Percentiles rank a stretch among this genome's conserved stretches.
These are phyloP conservation scores for Brachionus paranguensis DNA, from an alignment of 1,140 invertebrate species.

Conservation along the genomic window DNA sequence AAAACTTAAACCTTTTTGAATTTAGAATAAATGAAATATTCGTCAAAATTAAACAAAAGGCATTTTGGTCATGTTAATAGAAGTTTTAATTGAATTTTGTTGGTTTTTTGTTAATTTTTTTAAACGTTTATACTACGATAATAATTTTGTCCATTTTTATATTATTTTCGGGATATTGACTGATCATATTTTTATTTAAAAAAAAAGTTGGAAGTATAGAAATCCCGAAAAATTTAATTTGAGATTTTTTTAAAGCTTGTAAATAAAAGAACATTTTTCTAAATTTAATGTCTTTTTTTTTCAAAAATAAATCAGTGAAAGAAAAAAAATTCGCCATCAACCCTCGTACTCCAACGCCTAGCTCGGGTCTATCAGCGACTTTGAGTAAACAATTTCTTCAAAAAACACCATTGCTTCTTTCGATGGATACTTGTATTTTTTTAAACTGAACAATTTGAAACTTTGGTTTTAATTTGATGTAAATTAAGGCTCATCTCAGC, in stretches of 20 bases:
- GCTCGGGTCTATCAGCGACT: not conserved
- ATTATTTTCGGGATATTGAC: not conserved
- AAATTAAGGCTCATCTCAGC: not conserved
- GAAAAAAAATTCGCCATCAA: not conserved
- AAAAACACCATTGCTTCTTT: not conserved
- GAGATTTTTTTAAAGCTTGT: not conserved
- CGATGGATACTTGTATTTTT: not conserved
- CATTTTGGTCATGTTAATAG: not conserved
- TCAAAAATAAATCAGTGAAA: not conserved
- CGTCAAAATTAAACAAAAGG: constrained; percentile 15
- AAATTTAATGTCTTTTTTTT: not conserved
- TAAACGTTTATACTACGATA: not conserved
- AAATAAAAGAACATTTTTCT: not conserved
- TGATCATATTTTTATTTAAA: not conserved
- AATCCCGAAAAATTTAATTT: not conserved
- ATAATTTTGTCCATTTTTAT: not conserved
- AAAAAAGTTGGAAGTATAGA: not conserved
- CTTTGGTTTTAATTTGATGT: not conserved
- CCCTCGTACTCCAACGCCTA: not conserved
- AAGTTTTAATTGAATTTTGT: not conserved
- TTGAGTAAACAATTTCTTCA: not conserved
- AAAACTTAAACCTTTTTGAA: not conserved
- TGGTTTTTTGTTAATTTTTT: not conserved
- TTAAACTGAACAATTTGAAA: not conserved
- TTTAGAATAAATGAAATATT: not conserved